Conservation (phyloP, 2,888 invertebrate species). For the Mechanitis mazaeus region DNA sequence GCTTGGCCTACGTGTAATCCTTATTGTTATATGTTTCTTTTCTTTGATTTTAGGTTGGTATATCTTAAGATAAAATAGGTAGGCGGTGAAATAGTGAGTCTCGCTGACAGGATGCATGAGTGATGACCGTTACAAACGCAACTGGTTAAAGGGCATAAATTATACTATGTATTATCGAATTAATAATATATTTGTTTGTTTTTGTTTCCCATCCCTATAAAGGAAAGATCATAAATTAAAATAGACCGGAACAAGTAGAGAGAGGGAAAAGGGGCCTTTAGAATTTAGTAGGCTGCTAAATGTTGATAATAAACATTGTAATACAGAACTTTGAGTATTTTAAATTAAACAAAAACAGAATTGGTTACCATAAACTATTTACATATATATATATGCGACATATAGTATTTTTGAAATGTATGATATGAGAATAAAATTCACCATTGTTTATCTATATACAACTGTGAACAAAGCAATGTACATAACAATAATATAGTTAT, state of each 20-base stretch:
- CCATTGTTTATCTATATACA: neutral
- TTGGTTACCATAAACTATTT: too few relatives aligned
- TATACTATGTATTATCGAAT: conserved; percentile 3
- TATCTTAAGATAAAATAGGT: conserved; percentile 32
- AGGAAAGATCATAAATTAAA: neutral
- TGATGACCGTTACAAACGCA: conserved; percentile 35
- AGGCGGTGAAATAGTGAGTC: conserved; percentile 30
- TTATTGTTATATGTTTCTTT: conserved; percentile 48
- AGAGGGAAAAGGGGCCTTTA: conserved; percentile 4
- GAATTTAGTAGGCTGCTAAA: neutral
- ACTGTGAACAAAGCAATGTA: conserved; percentile 1
- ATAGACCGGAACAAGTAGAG: conserved; percentile 4
- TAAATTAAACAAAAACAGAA: too few relatives aligned
- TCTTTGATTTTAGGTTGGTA: conserved; percentile 59
- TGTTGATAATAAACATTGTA: too few relatives aligned
- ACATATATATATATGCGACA: too few relatives aligned
- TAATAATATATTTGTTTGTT: conserved; percentile 2
- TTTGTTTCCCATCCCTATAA: neutral
- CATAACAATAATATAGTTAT: conserved; percentile 26
- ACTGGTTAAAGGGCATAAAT: conserved; percentile 19
- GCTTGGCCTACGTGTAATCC: conserved; percentile 48
- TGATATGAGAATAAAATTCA: neutral
- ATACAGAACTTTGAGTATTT: too few relatives aligned
- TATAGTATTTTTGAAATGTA: neutral
- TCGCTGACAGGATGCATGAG: conserved; percentile 32